These are phyloP conservation scores for Apostichopus parvimensis DNA, from an alignment of 35 echinoderm and acorn worm genomes.

Conservation along the genomic window DNA sequence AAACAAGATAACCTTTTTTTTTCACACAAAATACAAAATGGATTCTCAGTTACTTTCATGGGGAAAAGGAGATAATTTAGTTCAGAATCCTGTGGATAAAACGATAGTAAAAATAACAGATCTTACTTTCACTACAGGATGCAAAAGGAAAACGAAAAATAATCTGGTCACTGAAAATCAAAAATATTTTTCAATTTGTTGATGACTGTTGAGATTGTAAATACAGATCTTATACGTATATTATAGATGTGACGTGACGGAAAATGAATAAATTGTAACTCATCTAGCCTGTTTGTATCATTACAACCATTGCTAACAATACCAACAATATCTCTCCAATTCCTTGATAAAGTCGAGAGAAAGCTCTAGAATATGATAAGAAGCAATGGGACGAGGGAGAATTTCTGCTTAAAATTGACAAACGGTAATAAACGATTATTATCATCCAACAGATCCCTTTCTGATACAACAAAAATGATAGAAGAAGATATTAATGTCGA, in stretches of 20 bases:
- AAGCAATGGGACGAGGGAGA: neutral
- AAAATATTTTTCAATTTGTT: neutral
- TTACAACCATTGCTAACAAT: neutral
- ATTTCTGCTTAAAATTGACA: neutral
- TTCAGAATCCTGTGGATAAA: too few species aligned
- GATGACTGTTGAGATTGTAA: neutral
- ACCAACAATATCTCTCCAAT: neutral
- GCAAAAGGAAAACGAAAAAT: neutral
- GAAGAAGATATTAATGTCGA: neutral
- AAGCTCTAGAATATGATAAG: neutral
- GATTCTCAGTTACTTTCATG: neutral
- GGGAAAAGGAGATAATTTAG: neutral
- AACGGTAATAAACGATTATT: neutral
- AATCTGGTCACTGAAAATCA: neutral
- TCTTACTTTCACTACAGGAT: neutral
- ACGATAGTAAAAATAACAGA: too few species aligned
- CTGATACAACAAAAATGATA: neutral
- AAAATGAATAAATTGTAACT: neutral
- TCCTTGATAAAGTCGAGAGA: neutral
- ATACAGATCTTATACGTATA: neutral
- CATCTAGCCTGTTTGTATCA: neutral
- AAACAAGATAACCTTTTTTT: neutral
- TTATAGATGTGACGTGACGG: neutral
- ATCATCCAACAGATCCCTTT: neutral
- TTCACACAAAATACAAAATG: neutral